Base-by-base conservation (phyloP, 2,888 invertebrate genomes). In the Noctua fimbriata region DNA sequence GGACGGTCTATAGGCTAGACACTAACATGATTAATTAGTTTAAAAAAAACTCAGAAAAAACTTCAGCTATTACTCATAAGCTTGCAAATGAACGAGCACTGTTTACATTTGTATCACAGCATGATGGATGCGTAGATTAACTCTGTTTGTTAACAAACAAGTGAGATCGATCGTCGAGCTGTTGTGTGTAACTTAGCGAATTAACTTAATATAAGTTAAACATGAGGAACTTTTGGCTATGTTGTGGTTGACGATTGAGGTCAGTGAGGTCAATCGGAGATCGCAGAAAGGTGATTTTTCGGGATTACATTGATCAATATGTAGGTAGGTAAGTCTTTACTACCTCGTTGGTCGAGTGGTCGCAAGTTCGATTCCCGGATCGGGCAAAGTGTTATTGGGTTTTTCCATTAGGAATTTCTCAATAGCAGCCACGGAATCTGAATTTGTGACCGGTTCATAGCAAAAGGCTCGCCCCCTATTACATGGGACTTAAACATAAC, bases 81-180 rank as follows among this genome's bases (percentile, higher is more conserved):
- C 63, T 74, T 32, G 49, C 70, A 73, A 79, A 78, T 36, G 67
- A 79, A 71, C 70, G 9, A n/a, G 28, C 41, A 32, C 16, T 87
- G 74, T 85, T 87, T 85, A 67, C 63, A 18, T 72, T 85, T 66
- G 49, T 71, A 80, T 80, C 65, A 58, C 36, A 76, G 28, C 69
- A 65, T 91, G 91, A 91, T 90, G 78, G 90, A 91, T 91, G 88
- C 79, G 82, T 75, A 80, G 84, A 90, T 89, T 89, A 84, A 84
- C 84, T 73, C 12, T 80, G 86, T 87, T 86, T 87, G 81, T 65
- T 24, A n/a, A 71, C 88, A 90, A 89, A 87, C 86, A 87, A 79
- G 72, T 76, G 73, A 91, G 91, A 91, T 91, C 82, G 91, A 91
- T 91, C 85, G 83, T 76, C 85, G 84, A 89, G 83, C 82, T 18